Evolutionary conservation across 2,797 vertebrate species (phyloP), one percentile per base, ranked within the genome.

Genomic region (Sebastes alutus): DNA sequence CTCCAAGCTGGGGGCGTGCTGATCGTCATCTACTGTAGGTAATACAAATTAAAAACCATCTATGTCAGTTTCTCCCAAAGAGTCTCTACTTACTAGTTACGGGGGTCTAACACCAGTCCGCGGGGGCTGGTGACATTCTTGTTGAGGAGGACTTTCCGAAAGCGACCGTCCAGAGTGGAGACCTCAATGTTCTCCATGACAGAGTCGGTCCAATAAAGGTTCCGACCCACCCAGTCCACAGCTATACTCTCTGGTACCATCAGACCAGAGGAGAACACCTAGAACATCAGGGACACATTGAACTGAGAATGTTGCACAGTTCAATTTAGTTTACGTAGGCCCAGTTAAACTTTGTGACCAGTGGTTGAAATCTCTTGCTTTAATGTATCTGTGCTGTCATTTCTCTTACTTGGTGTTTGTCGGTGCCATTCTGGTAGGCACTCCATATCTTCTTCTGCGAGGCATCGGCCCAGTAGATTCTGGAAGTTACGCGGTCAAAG

Each of bases 381-480:
- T 20, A 3, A 30, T 55, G 2, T 6, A 29, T 61, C 16, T n/a
- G 22, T 56, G n/a, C 7, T 7, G 27, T 42, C 1, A 33, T 68
- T 56, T 64, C 2, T 77, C 96, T 93, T 94, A 98, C 98, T 85
- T 96, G 86, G 92, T 88, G 95, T 87, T 58, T 92, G 72, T 97
- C 96, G 4, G 97, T 99, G 82, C 97, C 98, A 23, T 99, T 98
- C 87, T 94, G 94, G 86, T 91, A 96, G 38, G 96, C 92, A 82
- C 96, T 97, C 96, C 96, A 98, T 80, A 98, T 98, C 93, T 97
- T 99, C 83, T 98, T 97, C 82, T 96, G 92, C 5, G 81, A 88
- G 25, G 93, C 91, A 82, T 99, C 98, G 62, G 97, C 97, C 97
- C 97, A 99, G 94, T 97, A 99, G 61, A 99, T 96, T 74, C 95